Base-by-base conservation (phyloP, 1,140 invertebrate species). In the Hydropsyche tenuis region DNA sequence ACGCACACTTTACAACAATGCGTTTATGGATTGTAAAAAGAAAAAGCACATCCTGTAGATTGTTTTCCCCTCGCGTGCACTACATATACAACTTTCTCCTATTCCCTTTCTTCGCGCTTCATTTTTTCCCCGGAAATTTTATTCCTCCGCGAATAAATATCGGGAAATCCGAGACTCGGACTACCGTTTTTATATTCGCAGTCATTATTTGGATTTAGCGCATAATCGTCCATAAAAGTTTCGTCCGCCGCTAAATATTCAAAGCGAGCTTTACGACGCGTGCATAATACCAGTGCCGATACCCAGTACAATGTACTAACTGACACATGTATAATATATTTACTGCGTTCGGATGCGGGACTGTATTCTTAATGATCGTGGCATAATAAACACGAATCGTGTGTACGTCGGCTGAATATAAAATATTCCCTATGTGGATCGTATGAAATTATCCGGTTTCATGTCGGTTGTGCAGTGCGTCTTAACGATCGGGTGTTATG, bases 1-100 rank as follows among this genome's bases (percentile, higher is more conserved):
- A 37, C 48, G 16, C 48, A 18, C 48, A 53, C 48, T 66, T 66
- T 66, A 66, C 30, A 37, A 43, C 63, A 20, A 66, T 42, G 63
- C 30, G 63, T 66, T 66, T 66, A 66, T 66, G 63, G 63, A 66
- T 66, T 42, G 42, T 66, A 43, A 66, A 66, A 66, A 25, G 56
- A 37, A 63, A 53, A 53, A 53, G 48, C 48, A 53, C 48, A 53
- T 20, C 48, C 48, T n/a, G 46, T 53, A 53, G 48, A 18, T 53
- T 53, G 48, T 53, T 53, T 53, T 20, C 48, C 20, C 48, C n/a
- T 53, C n/a, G 48, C 16, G 16, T 53, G 12, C 48, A 53, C 48
- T 18, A 53, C 16, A 20, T 53, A n/a, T 9, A 9, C 30, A 37
- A 37, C 30, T 37, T 37, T 37, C 3, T 3, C 30, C 3, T 3